Conservation (phyloP, 2,113 vertebrate genomes). For the Pteruthius melanotis region DNA sequence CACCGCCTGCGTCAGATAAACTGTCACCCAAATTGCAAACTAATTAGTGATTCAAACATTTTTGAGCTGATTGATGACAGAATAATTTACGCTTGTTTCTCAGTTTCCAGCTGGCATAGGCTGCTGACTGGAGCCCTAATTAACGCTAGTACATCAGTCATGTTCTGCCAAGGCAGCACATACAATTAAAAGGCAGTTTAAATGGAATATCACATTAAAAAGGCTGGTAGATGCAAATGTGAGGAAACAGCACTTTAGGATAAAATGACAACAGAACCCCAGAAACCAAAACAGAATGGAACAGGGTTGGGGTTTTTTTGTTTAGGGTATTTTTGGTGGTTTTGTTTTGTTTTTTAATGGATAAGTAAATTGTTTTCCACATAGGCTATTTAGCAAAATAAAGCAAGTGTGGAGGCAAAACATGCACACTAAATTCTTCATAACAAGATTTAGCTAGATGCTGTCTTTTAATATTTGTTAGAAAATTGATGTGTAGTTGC, state of each 20-base stretch:
- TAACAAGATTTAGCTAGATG: conserved; percentile 27
- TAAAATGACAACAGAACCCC: conserved; percentile 84
- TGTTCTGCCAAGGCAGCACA: conserved; percentile 92
- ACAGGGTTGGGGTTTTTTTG: not conserved
- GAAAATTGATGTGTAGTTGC: not conserved
- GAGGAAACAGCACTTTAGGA: conserved; percentile 83
- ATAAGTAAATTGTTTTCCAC: conserved; percentile 65
- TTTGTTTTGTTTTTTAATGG: conserved; percentile 45
- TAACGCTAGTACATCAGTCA: conserved; percentile 96
- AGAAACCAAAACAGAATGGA: conserved; percentile 82
- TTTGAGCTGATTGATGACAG: conserved; percentile 97
- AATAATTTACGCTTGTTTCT: conserved; percentile 99
- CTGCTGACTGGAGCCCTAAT: conserved; percentile 93
- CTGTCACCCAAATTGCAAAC: conserved; percentile 98
- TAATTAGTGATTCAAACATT: conserved; percentile 99
- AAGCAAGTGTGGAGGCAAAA: conserved; percentile 28
- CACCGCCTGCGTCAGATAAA: conserved; percentile 88
- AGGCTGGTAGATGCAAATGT: conserved; percentile 87
- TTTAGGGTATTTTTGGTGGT: not conserved
- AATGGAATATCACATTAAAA: conserved; percentile 94
- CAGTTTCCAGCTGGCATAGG: conserved; percentile 95
- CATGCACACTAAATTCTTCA: conserved; percentile 27
- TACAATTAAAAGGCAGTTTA: conserved; percentile 95
- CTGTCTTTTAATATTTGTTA: not conserved
- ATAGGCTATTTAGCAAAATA: conserved; percentile 55